Base-by-base conservation (phyloP, 2,888 invertebrate genomes). In the Hypomecis punctinalis region DNA sequence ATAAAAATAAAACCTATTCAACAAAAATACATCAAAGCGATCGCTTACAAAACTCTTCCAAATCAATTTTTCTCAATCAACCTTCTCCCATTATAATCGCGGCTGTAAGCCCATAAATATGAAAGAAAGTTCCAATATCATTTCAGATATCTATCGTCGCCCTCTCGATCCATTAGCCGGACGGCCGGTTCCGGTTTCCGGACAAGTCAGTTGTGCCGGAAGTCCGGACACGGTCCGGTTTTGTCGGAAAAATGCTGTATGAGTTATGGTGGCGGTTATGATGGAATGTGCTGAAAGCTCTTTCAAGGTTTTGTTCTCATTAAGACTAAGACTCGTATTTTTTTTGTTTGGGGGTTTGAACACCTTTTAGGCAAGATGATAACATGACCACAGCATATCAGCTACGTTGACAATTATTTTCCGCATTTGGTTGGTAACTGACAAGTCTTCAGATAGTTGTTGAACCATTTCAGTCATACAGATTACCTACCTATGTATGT, bases 151-250 rank as follows among this genome's bases (percentile, higher is more conserved):
- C 69, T 66, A 73, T 71, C 73, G 71, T 56, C 60, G 51, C 56
- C 61, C 68, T 65, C 76, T 77, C 84, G 81, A 78, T 77, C 83
- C 85, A 83, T 84, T 84, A 84, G 81, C 65, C 69, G 76, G 74
- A 72, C 69, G 75, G 74, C 65, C 67, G 74, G 75, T 72, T 82
- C 84, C 81, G 79, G 82, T 78, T 77, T 83, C 84, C 83, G 82
- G 77, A 66, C 63, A 73, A 66, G 68, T 65, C 66, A 72, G 67
- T 70, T 67, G 66, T 69, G 69, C 74, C 76, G 75, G 66, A 73
- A 59, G 65, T 79, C 78, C 72, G 73, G 61, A 13, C 48, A 55
- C 62, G 65, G 67, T 57, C 59, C 65, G 63, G 47, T 67, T 60
- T 66, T 55, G 52, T 51, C 58, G 61, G 65, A 69, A 73, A 68